Conservation (phyloP, 2,113 vertebrate species). For the Empidonax traillii region DNA sequence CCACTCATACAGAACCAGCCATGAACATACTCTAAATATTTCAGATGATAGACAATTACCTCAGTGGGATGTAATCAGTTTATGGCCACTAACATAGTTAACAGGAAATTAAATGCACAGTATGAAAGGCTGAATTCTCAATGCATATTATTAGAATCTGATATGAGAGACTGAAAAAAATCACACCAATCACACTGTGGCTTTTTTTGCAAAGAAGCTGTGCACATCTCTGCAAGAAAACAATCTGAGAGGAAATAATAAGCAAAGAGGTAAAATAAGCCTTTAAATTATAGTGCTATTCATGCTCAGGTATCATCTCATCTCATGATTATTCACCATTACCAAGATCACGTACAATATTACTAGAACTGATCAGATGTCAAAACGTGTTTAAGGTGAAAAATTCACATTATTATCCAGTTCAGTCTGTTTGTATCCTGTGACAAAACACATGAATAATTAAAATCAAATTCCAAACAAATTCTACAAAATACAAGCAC, state of each 20-base stretch:
- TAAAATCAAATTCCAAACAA: background rate
- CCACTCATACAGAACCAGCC: background rate
- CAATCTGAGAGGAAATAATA: background rate
- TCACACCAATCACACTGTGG: background rate
- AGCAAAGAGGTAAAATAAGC: background rate
- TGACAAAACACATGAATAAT: background rate
- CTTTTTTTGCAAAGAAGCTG: background rate
- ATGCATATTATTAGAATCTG: background rate
- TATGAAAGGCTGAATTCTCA: background rate
- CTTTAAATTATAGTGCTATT: background rate
- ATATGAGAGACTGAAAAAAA: background rate
- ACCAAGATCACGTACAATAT: background rate
- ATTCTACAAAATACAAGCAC: background rate
- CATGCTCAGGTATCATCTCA: background rate
- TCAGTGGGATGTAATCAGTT: conserved; percentile 19
- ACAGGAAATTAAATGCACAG: background rate
- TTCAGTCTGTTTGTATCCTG: background rate
- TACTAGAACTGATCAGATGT: background rate
- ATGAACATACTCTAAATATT: conserved; percentile 67
- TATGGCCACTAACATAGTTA: background rate
- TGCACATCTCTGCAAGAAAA: background rate
- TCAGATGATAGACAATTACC: conserved; percentile 57
- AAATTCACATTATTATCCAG: background rate
- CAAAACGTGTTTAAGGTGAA: background rate
- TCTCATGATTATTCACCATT: background rate